Base-by-base conservation (phyloP, 2,113 vertebrate genomes). In the Eudorcas thomsonii region DNA sequence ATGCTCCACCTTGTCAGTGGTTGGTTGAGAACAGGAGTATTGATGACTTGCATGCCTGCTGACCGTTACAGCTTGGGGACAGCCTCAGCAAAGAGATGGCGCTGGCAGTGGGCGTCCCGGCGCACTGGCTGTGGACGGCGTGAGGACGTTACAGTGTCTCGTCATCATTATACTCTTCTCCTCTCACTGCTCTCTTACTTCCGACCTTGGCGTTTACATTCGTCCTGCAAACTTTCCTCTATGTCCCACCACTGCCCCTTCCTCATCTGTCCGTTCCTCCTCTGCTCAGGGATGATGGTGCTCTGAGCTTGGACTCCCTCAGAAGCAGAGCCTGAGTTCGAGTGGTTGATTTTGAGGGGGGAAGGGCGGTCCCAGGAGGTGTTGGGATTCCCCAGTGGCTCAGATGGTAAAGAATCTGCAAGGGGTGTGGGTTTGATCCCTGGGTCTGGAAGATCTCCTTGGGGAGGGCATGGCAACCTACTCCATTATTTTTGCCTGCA, bases 101-200 rank as follows among this genome's bases (percentile, higher is more conserved):
- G 1, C 8, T 26, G 33, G 30, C 33, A 19, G 19, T 13, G 48
- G 48, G 12, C 48, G 9, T 30, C 8, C 82, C 2, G 23, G 88
- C 7, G 3, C 71, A 0, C 26, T 7, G 55, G 50, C 28, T n/a
- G 1, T 2, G 23, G 39, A 33, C 3, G 6, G 13, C 14, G 17
- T 36, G 7, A 15, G 50, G 55, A 10, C 23, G 6, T 59, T 10
- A 3, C 28, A 45, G 48, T 7, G 1, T 64, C 33, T 23, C 7
- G 0, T 67, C 57, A 30, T 55, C 7, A 8, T 36, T 3, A 5
- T 11, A 25, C 30, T 52, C 50, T 86, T 59, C 16, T 11, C 57
- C n/a, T 88, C 28, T 30, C n/a, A 0, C 36, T 67, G 71, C 50
- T 21, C 11, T 88, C 83, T 71, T 54, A n/a, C 3, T 43, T 74